Conservation (phyloP, 2,888 invertebrate species). For the Helleia helle region DNA sequence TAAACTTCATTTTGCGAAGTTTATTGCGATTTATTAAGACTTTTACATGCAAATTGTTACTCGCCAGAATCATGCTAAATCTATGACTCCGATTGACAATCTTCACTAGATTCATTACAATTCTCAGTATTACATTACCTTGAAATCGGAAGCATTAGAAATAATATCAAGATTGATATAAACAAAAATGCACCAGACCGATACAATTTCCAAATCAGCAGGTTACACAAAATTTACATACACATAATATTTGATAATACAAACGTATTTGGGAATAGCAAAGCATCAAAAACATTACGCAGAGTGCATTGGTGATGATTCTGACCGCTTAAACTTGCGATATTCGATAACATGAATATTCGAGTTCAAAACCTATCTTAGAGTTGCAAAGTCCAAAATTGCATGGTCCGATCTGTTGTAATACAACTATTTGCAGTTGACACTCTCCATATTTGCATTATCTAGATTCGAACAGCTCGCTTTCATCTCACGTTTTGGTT, state of each 20-base stretch:
- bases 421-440: conserved; percentile 12
- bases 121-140: no score
- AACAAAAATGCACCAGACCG: no score
- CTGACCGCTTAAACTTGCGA: conserved; percentile 16
- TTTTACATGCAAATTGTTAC: no score
- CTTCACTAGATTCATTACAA: no score
- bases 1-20: no score
- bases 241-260: conserved; percentile 33
- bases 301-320: conserved; percentile 26
- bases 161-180: no score
- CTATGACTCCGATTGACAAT: no score
- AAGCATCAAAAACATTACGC: conserved; percentile 37
- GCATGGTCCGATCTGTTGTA: background rate
- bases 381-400: conserved; percentile 6
- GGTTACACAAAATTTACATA: background rate
- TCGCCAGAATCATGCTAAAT: no score
- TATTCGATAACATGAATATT: conserved; percentile 8
- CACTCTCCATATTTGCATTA: conserved; percentile 44
- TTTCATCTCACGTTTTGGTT: conserved; percentile 56
- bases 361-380: background rate
- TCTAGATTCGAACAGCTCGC: conserved; percentile 52
- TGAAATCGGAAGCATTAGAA: no score
- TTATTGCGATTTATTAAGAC: no score
- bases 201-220: no score
- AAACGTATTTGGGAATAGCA: conserved; percentile 34